Conservation (phyloP, 2,888 invertebrate species). For the Caenorhabditis sp. region DNA sequence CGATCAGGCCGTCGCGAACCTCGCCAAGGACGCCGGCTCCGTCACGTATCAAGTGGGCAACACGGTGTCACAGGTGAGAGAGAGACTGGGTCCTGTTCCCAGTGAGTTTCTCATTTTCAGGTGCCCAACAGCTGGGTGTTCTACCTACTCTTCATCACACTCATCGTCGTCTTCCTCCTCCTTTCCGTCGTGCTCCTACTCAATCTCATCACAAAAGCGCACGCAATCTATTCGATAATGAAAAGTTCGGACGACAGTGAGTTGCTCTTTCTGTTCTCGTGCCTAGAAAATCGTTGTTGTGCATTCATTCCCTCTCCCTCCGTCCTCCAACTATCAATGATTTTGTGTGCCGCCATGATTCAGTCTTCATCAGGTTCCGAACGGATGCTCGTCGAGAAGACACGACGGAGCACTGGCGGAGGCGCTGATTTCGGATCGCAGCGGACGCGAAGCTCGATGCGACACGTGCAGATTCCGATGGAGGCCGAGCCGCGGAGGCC, state of each 20-base stretch:
- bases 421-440: conserved; percentile 34
- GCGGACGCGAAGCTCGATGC: conserved; percentile 42
- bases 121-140: conserved; percentile 78
- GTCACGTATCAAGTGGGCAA: conserved; percentile 76
- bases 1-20: conserved; percentile 75
- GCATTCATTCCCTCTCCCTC: not conserved
- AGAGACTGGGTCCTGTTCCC: not conserved
- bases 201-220: conserved; percentile 73
- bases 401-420: conserved; percentile 32
- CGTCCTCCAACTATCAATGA: conserved; percentile 4
- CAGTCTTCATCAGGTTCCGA: conserved; percentile 47
- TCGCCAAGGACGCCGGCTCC: conserved; percentile 75
- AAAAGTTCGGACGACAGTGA: conserved; percentile 64
- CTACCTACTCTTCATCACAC: conserved; percentile 76
- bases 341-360: conserved; percentile 9
- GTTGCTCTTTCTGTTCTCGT: too few relatives aligned
- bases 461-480: conserved; percentile 67
- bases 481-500: conserved; percentile 66
- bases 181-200: conserved; percentile 74
- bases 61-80: conserved; percentile 73
- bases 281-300: too few relatives aligned
- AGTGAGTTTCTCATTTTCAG: conserved; percentile 53
- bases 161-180: conserved; percentile 76
- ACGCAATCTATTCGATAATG: conserved; percentile 66
- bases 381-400: conserved; percentile 50